These are phyloP conservation scores for Drosophila ambigua DNA, from an alignment of 1,140 invertebrate genomes.

Conservation along the genomic window DNA sequence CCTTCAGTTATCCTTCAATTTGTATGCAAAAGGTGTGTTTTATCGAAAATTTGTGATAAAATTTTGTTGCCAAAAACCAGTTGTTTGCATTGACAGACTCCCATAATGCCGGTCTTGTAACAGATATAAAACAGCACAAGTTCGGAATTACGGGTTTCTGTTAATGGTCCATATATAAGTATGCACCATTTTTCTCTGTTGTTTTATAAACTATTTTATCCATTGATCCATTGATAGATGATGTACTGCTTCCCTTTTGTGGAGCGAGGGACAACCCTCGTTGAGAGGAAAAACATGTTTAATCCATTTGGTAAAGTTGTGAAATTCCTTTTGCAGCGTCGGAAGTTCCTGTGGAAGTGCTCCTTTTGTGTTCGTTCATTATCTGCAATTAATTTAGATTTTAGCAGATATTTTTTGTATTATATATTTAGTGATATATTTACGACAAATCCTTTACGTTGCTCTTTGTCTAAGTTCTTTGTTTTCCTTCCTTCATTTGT, in stretches of 20 bases:
- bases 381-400: constrained; percentile 17
- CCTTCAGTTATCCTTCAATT: constrained; percentile 1
- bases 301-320: constrained; percentile 43
- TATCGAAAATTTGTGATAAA: constrained; percentile 14
- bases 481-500: too few species aligned
- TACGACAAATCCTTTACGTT: constrained; percentile 1
- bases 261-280: constrained; percentile 6
- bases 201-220: constrained; percentile 29
- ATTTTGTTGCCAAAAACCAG: constrained; percentile 78
- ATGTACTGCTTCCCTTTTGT: too few species aligned
- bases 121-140: constrained; percentile 83
- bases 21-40: not conserved
- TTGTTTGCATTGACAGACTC: constrained; percentile 84
- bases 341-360: too few species aligned
- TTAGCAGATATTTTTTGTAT: not conserved
- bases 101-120: constrained; percentile 84
- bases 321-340: constrained; percentile 20
- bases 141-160: constrained; percentile 84
- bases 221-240: not conserved
- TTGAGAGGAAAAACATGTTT: not conserved
- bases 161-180: constrained; percentile 83
- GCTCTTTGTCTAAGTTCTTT: not conserved
- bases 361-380: not conserved
- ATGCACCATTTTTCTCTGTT: constrained; percentile 74
- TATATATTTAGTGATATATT: not conserved